phyloP scores from a whole-genome alignment of 2,888 invertebrate species.

The Athripsodes cinereus region DNA sequence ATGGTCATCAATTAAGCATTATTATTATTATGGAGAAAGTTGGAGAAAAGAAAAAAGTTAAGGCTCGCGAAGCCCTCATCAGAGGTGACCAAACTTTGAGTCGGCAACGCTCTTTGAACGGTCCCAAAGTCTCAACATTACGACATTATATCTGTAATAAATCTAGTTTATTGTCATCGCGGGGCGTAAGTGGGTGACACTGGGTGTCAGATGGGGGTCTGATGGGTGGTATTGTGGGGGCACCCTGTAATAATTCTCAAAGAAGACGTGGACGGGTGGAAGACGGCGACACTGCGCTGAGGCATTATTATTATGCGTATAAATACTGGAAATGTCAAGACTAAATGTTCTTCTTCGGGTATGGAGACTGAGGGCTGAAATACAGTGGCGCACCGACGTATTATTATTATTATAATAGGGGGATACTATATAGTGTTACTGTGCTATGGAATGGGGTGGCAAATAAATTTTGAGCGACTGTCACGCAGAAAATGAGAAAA shows the following conservation, averaged over 20 bases:
- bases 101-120: slow-evolving; percentile 25
- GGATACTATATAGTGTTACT: too few species aligned
- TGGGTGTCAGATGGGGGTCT: slow-evolving; percentile 33
- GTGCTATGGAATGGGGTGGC: slow-evolving; percentile 1
- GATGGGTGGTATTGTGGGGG: slow-evolving; percentile 33
- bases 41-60: slow-evolving; percentile 15
- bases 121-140: slow-evolving; percentile 28
- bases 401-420: background rate
- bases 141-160: slow-evolving; percentile 29
- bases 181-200: slow-evolving; percentile 30
- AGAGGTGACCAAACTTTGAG: slow-evolving; percentile 25
- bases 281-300: slow-evolving; percentile 41
- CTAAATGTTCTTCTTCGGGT: slow-evolving; percentile 49
- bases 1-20: slow-evolving; percentile 19
- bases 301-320: slow-evolving; percentile 62
- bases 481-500: slow-evolving; percentile 12
- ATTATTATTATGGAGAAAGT: background rate
- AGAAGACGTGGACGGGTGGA: slow-evolving; percentile 38
- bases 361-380: slow-evolving; percentile 24
- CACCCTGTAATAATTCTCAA: slow-evolving; percentile 44
- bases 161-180: slow-evolving; percentile 31
- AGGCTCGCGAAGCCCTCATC: slow-evolving; percentile 12
- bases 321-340: slow-evolving; percentile 60
- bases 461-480: slow-evolving; percentile 15
- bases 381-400: slow-evolving; percentile 14